phyloP scores from a whole-genome alignment of 2,797 vertebrate genomes.

The Poecilia wingei region DNA sequence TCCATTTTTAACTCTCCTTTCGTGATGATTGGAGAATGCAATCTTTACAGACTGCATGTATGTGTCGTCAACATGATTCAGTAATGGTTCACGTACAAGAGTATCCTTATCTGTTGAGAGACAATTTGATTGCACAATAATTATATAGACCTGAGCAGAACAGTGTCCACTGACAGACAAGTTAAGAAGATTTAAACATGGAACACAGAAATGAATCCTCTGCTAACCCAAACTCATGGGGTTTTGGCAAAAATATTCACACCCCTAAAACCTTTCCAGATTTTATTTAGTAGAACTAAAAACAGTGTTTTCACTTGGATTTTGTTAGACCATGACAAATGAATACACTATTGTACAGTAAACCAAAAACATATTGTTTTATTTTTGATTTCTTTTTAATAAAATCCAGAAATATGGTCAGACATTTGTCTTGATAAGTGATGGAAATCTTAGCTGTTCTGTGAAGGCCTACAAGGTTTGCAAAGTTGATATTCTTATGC shows the following conservation, averaged over 20 bases:
- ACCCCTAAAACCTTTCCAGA: background rate
- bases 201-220: background rate
- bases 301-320: background rate
- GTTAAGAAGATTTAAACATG: background rate
- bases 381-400: background rate
- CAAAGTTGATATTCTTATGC: background rate
- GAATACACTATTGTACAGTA: background rate
- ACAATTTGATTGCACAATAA: background rate
- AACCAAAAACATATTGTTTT: background rate
- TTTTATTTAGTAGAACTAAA: background rate
- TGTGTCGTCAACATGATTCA: constrained; percentile 42
- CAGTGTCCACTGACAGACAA: background rate
- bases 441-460: background rate
- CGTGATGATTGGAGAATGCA: constrained; percentile 60
- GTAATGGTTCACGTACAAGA: constrained; percentile 47
- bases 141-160: background rate
- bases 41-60: constrained; percentile 54
- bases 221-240: background rate
- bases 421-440: background rate
- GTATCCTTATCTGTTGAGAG: background rate
- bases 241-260: background rate
- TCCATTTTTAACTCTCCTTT: constrained; percentile 36
- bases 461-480: background rate
- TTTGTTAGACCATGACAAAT: background rate
- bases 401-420: background rate